Evolutionary conservation across 2,888 invertebrate species (phyloP), one percentile per base, ranked within the genome.

Genomic region (Strigamia crassipes): DNA sequence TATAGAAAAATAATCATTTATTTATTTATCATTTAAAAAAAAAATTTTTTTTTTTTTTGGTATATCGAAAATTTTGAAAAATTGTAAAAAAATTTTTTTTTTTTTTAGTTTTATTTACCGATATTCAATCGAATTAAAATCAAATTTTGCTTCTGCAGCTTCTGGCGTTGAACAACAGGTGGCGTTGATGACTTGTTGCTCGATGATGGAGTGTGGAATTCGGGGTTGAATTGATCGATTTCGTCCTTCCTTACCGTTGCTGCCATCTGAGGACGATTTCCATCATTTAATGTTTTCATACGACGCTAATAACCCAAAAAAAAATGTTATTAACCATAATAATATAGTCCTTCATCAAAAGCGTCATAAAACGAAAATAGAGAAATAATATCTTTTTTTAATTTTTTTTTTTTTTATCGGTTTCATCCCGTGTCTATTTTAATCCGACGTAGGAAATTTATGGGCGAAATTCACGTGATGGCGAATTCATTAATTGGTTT

Each of bases 111-210:
- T 51, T 13, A 51, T 12, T 42, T 6, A 5, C 12, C 46, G n/a
- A 46, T 46, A 15, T 46, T 9, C 15, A 15, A 61, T 61, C 18
- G 6, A 61, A 61, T 18, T 21, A 61, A 61, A 46, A 15, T 61
- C 23, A 10, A 5, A 61, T 61, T 23, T 61, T 61, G 13, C 15
- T 6, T n/a, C 6, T 51, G 15, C 51, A 51, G 18, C 51, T 61
- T 61, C 18, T 21, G 61, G 21, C 18, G 23, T 21, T 21, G 12
- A 61, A 61, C 61, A 61, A 61, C 61, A 61, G 61, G 61, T 61
- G 61, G 61, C 61, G 61, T 18, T 61, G 61, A 61, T 61, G 61
- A 61, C 61, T 61, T 61, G 61, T 61, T 61, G 61, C 61, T 61
- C 18, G 38, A 38, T 61, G 21, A 61, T 61, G 21, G 23, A 61